Percentiles rank a stretch among this genome's conserved stretches.
Conservation (phyloP, 1,140 invertebrate genomes). For the Pollicipes pollicipes region DNA sequence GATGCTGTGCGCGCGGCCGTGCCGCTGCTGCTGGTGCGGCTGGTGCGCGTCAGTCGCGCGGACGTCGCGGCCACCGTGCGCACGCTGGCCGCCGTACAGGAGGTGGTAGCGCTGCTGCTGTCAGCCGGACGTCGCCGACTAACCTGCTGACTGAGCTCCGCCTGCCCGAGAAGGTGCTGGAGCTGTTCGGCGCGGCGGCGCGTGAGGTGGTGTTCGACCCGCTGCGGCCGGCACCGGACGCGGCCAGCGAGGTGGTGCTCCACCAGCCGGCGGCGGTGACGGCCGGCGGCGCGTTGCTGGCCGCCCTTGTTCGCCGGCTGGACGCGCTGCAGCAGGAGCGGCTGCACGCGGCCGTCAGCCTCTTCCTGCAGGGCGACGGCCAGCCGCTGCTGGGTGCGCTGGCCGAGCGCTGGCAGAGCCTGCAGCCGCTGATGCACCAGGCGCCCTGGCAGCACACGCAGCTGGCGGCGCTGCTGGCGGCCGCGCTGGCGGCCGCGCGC, state of each 20-base stretch:
- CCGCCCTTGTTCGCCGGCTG: not conserved
- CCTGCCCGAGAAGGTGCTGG: not conserved
- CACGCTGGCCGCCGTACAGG: not conserved
- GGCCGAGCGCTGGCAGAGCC: not conserved
- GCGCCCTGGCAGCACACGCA: slow-evolving; percentile 1
- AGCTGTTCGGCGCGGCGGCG: not conserved
- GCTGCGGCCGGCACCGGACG: not conserved
- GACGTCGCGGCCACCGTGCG: not conserved
- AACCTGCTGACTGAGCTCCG: not conserved
- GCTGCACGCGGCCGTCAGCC: not conserved
- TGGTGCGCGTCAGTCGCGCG: not conserved
- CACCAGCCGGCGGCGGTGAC: not conserved
- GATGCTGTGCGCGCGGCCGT: not conserved
- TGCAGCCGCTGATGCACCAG: not conserved
- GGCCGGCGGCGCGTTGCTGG: not conserved
- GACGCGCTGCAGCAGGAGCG: not conserved
- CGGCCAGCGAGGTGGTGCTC: not conserved
- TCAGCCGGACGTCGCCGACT: not conserved
- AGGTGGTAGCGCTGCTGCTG: not conserved
- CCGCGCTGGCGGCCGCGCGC: not conserved
- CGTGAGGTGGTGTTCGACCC: not conserved
- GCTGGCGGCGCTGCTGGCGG: not conserved
- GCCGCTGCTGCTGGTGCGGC: not conserved
- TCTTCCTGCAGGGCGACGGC: not conserved
- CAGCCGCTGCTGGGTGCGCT: not conserved